Base-by-base conservation (phyloP, 2,888 invertebrate genomes). In the Habroteleia sp. region DNA sequence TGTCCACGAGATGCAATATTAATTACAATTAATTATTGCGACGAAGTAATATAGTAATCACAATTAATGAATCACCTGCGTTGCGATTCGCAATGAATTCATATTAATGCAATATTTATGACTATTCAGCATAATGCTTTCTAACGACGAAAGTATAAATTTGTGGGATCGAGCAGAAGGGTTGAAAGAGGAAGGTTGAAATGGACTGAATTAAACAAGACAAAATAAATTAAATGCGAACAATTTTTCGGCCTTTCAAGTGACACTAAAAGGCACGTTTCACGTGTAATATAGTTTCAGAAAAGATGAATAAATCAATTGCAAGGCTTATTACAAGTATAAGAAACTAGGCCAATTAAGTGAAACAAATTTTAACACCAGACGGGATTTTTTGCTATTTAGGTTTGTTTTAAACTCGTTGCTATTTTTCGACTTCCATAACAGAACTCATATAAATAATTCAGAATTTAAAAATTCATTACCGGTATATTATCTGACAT, bases 21-120 rank as follows among this genome's bases (percentile, higher is more conserved):
- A 74, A 74, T 69, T 69, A 65, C 58, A 69, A 69, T 52, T 39
- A 74, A 69, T 69, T 74, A 69, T 69, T 65, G 50, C 58, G 66
- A 73, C 17, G 65, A 63, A 56, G 29, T 58, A 62, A 74, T 63
- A 37, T 37, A 41, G 33, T 23, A 50, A 58, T 66, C 66, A 66
- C 62, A 56, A 63, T 42, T 48, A 46, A 69, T 50, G 41, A 66
- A 56, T 74, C 50, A 46, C 25, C 31, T 48, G 14, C 42, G 31
- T 29, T 33, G 33, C 29, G 42, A 42, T 60, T 60, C 41, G 48
- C 42, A 56, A 54, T 74, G 20, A 62, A 68, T 68, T 37, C 6
- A 42, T 52, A 39, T 48, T 41, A 44, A 52, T 66, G 54, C 44
- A 54, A 52, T 41, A 58, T 35, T 4, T n/a, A 48, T 60, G 35